These are phyloP conservation scores for Drosophila falleni DNA, from an alignment of 2,888 invertebrate genomes.

Conservation along the genomic window DNA sequence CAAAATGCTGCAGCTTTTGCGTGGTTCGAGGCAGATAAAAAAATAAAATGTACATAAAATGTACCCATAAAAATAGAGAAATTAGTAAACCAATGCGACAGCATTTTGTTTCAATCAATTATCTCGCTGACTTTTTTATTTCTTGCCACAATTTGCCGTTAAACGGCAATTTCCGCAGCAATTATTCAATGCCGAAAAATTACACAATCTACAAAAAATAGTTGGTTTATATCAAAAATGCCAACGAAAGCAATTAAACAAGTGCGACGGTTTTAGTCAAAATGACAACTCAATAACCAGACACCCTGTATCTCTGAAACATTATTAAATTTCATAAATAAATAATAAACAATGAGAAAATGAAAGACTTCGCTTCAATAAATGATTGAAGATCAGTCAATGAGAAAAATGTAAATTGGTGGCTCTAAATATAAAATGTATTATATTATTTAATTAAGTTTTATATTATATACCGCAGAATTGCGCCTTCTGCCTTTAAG, in stretches of 20 bases:
- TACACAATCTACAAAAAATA: slow-evolving; percentile 10
- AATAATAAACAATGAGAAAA: not conserved
- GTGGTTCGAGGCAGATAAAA: slow-evolving; percentile 26
- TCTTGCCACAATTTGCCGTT: slow-evolving; percentile 64
- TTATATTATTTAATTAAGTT: too few relatives aligned
- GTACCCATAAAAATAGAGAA: slow-evolving; percentile 16
- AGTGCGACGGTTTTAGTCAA: not conserved
- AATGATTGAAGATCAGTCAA: too few relatives aligned
- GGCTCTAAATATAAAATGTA: too few relatives aligned
- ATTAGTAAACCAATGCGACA: slow-evolving; percentile 53
- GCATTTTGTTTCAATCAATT: slow-evolving; percentile 69
- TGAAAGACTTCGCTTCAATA: too few relatives aligned
- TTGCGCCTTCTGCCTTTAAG: not conserved
- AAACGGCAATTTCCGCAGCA: slow-evolving; percentile 74
- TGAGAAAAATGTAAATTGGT: too few relatives aligned
- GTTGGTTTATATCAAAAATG: slow-evolving; percentile 2
- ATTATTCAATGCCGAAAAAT: slow-evolving; percentile 62
- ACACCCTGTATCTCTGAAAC: not conserved
- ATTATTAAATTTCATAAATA: not conserved
- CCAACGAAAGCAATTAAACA: slow-evolving; percentile 9
- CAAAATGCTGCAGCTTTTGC: slow-evolving; percentile 38
- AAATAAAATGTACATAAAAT: slow-evolving; percentile 2
- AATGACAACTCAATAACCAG: not conserved
- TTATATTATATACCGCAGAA: not conserved
- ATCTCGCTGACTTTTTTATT: slow-evolving; percentile 34